Base-by-base conservation (phyloP, 2,888 invertebrate species). In the Aspidiotus rigidus region DNA sequence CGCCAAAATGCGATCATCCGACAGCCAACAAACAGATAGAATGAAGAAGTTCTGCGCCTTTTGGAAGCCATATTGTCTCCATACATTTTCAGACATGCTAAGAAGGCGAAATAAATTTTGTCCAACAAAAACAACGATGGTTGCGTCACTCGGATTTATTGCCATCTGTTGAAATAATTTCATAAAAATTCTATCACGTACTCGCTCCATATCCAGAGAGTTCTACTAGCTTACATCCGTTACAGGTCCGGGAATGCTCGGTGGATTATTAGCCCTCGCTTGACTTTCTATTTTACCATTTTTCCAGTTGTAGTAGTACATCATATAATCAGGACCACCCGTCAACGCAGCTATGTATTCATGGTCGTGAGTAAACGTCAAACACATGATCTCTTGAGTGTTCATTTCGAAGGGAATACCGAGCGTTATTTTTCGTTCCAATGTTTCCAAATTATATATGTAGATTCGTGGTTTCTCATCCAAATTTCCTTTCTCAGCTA, bases 51-150 rank as follows among this genome's bases (percentile, higher is more conserved):
- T 82, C 44, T 93, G 92, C 53, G 87, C 84, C 77, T 93, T 93
- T 73, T 88, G 85, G 79, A 87, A 91, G 10, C 90, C 91, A 80
- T 87, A 91, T 72, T 89, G 89, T 49, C 90, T 84, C 85, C 92
- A 88, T 10, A 86, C 84, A 5, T 85, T 86, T 76, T 92, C 91
- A 17, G 86, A 82, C 56, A 87, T 87, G 42, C 87, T 88, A 78
- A 90, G 82, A 73, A 90, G 84, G 73, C 88, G 85, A 75, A 90
- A 87, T 6, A 86, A 83, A 67, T 84, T 84, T 54, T 81, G 79
- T 0, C 84, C 85, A 54, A 81, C 80, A 13, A 90, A 81, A 17
- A 86, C 88, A 6, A 90, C 78, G 69, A 88, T 82, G n/a, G 87
- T 87, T 28, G 83, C 82, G 75, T 92, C 91, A 61, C 84, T 80